Evolutionary conservation across 2,797 vertebrate genomes (phyloP), one percentile per base, ranked within the genome.

Genomic region (Scomberomorus guttatus): DNA sequence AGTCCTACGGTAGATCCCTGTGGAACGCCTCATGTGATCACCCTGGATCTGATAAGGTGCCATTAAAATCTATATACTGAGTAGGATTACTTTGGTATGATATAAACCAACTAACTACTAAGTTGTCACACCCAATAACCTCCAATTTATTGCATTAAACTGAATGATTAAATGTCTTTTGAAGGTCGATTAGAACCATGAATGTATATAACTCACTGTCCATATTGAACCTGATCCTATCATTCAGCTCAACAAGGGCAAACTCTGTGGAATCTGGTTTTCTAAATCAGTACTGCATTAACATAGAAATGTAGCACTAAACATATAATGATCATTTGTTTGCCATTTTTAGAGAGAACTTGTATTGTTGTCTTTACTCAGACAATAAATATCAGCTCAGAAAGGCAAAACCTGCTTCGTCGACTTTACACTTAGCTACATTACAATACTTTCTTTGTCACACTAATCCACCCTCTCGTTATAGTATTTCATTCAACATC

Each of bases 401-500:
- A 24, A 42, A 52, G 10, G 25, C 27, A n/a, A 60, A 62, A 58
- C 17, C 54, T 66, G 52, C 56, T 68, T 72, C n/a, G 20, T 20
- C 22, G 39, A 27, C 24, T 68, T 61, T 63, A 48, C 6, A 13
- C 22, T 22, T n/a, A 55, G n/a, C 48, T 55, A 15, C 75, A 39
- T 13, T 48, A 57, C 76, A 32, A 25, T 48, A 64, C 52, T 79
- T 67, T 59, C 29, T 74, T 68, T 54, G 61, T 85, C 13, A 32
- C 61, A 54, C 50, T 77, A 72, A 80, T 83, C 59, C 72, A 77
- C 69, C 59, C 60, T 69, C 70, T 73, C 46, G 51, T 70, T 63
- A 67, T 68, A 39, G 29, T 68, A 61, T 83, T 84, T 61, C 65
- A 77, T 83, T 87, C 55, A 73, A 14, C 44, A 57, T 79, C 6